A percentile compares a stretch with the other conserved stretches of the same genome.
phyloP scores from a whole-genome alignment of 2,113 vertebrate genomes.

The Micronycteris hirsuta region DNA sequence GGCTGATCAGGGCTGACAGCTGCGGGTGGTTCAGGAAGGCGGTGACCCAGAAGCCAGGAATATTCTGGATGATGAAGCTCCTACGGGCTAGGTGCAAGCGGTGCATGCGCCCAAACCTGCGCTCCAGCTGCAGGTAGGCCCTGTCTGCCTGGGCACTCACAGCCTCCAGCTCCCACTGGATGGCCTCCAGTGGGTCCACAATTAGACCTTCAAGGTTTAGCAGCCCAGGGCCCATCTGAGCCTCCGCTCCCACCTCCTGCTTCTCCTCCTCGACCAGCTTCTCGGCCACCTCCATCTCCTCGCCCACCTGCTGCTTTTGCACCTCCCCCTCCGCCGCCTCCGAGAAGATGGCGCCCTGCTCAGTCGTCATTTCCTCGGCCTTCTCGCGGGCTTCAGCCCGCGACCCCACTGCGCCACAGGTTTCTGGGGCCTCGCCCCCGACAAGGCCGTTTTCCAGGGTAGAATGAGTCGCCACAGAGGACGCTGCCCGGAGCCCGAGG shows the following conservation, averaged over 20 bases:
- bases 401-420: background rate
- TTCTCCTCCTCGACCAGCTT: background rate
- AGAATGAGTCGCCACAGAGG: background rate
- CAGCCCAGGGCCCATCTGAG: background rate
- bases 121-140: background rate
- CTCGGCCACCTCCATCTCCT: background rate
- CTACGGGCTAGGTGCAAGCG: background rate
- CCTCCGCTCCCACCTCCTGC: background rate
- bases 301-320: background rate
- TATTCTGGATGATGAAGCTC: slow-evolving; percentile 31
- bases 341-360: background rate
- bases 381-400: background rate
- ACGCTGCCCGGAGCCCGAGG: background rate
- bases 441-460: background rate
- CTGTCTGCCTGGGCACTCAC: background rate
- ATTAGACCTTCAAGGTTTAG: background rate
- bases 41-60: slow-evolving; percentile 23
- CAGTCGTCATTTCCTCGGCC: slow-evolving; percentile 6
- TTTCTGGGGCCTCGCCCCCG: background rate
- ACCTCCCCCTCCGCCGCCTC: background rate
- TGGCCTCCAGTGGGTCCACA: background rate
- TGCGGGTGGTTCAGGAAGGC: slow-evolving; percentile 34
- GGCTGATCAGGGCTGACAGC: slow-evolving; percentile 5
- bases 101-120: background rate
- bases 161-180: slow-evolving; percentile 2